Conservation (phyloP, 2,888 invertebrate genomes). For the Drosophila paranaensis region DNA sequence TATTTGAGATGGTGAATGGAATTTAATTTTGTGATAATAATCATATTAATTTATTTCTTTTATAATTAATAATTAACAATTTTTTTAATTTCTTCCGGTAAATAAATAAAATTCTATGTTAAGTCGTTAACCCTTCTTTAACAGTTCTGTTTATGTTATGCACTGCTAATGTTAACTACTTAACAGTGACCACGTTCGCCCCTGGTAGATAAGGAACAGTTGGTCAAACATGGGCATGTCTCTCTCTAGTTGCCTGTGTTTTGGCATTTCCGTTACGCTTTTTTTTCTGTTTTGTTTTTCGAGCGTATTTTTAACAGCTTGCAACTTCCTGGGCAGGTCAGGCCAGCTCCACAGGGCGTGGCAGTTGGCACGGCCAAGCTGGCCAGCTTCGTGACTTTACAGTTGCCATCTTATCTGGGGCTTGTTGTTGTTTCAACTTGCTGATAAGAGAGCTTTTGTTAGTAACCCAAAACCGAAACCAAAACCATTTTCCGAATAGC, state of each 20-base stretch:
- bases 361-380: constrained; percentile 9
- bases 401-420: constrained; percentile 61
- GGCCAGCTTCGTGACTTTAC: constrained; percentile 61
- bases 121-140: neutral
- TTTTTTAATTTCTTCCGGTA: neutral
- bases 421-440: constrained; percentile 10
- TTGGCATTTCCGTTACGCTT: constrained; percentile 57
- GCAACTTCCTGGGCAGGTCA: constrained; percentile 53
- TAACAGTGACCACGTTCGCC: constrained; percentile 38
- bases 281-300: constrained; percentile 12
- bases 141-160: constrained; percentile 1
- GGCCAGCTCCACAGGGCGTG: constrained; percentile 5
- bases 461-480: constrained; percentile 2
- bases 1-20: neutral
- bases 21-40: neutral
- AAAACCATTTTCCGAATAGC: constrained; percentile 6
- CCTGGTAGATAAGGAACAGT: constrained; percentile 33
- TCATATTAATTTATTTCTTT: neutral
- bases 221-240: constrained; percentile 58
- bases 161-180: constrained; percentile 9
- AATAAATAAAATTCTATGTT: too few species aligned
- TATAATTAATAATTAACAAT: neutral
- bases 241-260: constrained; percentile 38
- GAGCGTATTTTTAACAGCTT: constrained; percentile 36
- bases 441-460: constrained; percentile 30